Conservation (phyloP, 2,113 vertebrate species). For the Limnothrissa miodon region DNA sequence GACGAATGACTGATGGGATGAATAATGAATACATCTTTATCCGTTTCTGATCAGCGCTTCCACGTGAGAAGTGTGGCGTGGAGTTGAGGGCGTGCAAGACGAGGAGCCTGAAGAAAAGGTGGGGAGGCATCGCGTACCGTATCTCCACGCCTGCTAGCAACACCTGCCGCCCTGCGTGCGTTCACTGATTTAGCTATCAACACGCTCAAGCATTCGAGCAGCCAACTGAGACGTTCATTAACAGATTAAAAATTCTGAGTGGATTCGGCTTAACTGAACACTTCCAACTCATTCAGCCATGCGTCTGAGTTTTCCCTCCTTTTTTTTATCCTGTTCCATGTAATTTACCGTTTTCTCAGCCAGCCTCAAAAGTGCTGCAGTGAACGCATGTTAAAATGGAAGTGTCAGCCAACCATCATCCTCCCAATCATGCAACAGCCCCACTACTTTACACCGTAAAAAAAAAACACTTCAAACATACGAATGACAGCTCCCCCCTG, state of each 20-base stretch:
- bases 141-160: neutral
- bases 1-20: conserved; percentile 1
- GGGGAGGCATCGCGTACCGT: neutral
- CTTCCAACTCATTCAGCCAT: neutral
- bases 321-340: neutral
- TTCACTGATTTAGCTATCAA: neutral
- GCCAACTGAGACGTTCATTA: neutral
- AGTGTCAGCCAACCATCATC: neutral
- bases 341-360: neutral
- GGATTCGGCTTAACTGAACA: neutral
- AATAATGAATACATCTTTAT: conserved; percentile 19
- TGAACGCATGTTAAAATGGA: neutral
- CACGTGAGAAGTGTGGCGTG: neutral
- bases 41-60: neutral
- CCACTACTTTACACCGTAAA: neutral
- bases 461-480: neutral
- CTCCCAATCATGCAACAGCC: neutral
- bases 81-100: neutral
- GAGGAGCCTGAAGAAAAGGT: neutral
- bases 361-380: neutral
- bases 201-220: neutral
- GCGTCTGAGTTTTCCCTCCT: neutral
- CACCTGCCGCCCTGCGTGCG: neutral
- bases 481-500: neutral
- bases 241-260: neutral